phyloP scores from a whole-genome alignment of 2,888 invertebrate species.

The Chydorus sphaericus region DNA sequence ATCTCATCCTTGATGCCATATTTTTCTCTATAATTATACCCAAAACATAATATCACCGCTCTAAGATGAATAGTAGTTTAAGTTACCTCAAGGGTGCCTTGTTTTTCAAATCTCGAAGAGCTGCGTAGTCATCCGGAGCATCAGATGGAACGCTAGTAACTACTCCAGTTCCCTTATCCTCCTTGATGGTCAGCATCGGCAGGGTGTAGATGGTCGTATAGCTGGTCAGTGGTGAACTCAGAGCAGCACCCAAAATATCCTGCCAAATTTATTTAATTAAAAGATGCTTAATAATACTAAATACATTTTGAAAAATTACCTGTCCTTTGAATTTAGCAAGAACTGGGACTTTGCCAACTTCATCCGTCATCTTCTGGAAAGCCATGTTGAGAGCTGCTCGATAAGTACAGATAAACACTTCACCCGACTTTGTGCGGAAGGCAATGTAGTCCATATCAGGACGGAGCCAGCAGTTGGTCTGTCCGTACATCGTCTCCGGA shows the following conservation, averaged over 20 bases:
- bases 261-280: slow-evolving; percentile 21
- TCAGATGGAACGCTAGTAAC: slow-evolving; percentile 98
- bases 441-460: slow-evolving; percentile 90
- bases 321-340: slow-evolving; percentile 52
- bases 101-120: slow-evolving; percentile 84
- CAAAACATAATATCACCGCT: neutral
- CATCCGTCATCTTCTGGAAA: slow-evolving; percentile 76
- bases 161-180: slow-evolving; percentile 94
- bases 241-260: slow-evolving; percentile 66
- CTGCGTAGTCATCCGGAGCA: slow-evolving; percentile 96
- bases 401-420: slow-evolving; percentile 72
- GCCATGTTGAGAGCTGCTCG: slow-evolving; percentile 90
- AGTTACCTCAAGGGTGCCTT: slow-evolving; percentile 60
- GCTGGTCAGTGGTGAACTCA: slow-evolving; percentile 72
- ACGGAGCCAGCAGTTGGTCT: slow-evolving; percentile 96
- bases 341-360: slow-evolving; percentile 60
- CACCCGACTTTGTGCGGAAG: slow-evolving; percentile 51
- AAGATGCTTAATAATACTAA: neutral
- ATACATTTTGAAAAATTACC: slow-evolving; percentile 28
- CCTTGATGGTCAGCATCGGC: slow-evolving; percentile 95
- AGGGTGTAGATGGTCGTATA: slow-evolving; percentile 75
- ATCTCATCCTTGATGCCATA: slow-evolving; percentile 72
- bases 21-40: slow-evolving; percentile 52
- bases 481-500: slow-evolving; percentile 99
- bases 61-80: neutral